These are phyloP conservation scores for Orthosia incerta DNA, from an alignment of 2,888 invertebrate genomes.

Conservation along the genomic window DNA sequence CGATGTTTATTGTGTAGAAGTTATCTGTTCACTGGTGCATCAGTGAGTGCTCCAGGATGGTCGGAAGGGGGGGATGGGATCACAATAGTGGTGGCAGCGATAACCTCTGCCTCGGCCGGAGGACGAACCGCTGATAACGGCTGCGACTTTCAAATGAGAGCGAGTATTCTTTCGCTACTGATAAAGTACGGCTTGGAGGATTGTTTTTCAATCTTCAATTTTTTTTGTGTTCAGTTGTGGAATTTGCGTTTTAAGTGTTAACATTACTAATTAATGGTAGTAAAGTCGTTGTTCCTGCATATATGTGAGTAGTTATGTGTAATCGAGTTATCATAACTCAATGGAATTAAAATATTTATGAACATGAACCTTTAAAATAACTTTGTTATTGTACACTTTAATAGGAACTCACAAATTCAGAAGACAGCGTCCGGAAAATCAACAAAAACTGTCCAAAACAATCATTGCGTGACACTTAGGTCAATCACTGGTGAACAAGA, in stretches of 20 bases:
- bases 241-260: background rate
- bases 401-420: background rate
- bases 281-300: background rate
- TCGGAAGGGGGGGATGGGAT: slow-evolving; percentile 77
- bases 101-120: slow-evolving; percentile 86
- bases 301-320: background rate
- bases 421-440: background rate
- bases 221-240: slow-evolving; percentile 1
- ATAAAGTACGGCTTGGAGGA: slow-evolving; percentile 66
- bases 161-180: slow-evolving; percentile 81
- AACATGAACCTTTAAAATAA: background rate
- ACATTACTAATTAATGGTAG: background rate
- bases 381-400: background rate
- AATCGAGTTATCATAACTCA: background rate
- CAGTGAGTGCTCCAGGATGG: slow-evolving; percentile 75
- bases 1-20: slow-evolving; percentile 79
- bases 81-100: slow-evolving; percentile 78
- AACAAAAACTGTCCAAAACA: background rate
- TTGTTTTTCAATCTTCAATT: slow-evolving; percentile 51
- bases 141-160: slow-evolving; percentile 85
- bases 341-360: background rate
- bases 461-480: background rate
- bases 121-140: slow-evolving; percentile 82
- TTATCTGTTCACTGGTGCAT: slow-evolving; percentile 86
- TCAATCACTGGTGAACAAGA: background rate